Percentiles rank a stretch among this genome's conserved stretches.
Evolutionary conservation across 2,113 vertebrate species (phyloP).

Genomic region (Nothoprocta perdicaria): DNA sequence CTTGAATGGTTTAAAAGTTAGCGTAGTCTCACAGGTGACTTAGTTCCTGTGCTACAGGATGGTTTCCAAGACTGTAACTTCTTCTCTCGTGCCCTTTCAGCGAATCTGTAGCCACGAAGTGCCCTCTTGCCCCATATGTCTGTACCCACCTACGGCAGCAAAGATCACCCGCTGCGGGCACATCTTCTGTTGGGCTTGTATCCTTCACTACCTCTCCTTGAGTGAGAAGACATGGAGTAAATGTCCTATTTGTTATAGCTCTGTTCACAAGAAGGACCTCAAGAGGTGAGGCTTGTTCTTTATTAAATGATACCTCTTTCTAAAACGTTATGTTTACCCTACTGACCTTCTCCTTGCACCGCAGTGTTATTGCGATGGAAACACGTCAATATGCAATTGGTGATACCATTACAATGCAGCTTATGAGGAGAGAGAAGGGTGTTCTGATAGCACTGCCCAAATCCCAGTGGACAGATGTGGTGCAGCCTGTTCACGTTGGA

Average conservation of each 20-base stretch:
- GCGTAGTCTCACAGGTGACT: background rate
- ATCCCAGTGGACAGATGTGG: conserved; percentile 92
- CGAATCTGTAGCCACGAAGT: conserved; percentile 98
- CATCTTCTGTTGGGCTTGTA: conserved; percentile 98
- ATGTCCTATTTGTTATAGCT: conserved; percentile 97
- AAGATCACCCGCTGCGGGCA: conserved; percentile 98
- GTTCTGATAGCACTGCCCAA: conserved; percentile 93
- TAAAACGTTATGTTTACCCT: background rate
- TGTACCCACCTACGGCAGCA: conserved; percentile 93
- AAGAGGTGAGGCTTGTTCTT: conserved; percentile 85
- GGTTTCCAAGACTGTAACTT: conserved; percentile 11
- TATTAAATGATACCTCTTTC: background rate
- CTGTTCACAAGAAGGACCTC: conserved; percentile 90
- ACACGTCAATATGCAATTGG: conserved; percentile 90
- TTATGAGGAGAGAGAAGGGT: conserved; percentile 96
- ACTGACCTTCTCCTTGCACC: background rate
- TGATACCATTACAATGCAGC: conserved; percentile 93
- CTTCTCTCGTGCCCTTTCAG: conserved; percentile 69
- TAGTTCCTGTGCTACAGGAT: background rate
- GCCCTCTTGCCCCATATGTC: conserved; percentile 97
- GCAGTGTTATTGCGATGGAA: conserved; percentile 94
- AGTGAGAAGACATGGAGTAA: conserved; percentile 96
- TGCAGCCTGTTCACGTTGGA: conserved; percentile 90
- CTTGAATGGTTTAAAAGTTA: background rate
- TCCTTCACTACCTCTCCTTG: conserved; percentile 95